Evolutionary conservation across 2,888 invertebrate genomes (phyloP).

Genomic region (Seira musarum): DNA sequence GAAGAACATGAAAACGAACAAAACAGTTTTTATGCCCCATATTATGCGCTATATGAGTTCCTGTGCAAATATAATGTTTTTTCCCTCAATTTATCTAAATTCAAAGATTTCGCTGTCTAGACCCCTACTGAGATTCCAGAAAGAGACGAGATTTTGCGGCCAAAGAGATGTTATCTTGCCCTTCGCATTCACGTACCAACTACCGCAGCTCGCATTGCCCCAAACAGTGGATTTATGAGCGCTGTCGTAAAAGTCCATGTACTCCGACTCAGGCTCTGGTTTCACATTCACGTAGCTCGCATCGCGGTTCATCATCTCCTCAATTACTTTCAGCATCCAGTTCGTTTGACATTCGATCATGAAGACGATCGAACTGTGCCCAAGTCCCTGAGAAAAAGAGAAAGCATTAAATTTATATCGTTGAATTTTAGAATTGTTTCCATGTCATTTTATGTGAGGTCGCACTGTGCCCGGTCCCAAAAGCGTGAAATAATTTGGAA

Average conservation of each 20-base stretch:
- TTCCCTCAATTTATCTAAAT: conserved; percentile 34
- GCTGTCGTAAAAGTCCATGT: conserved; percentile 37
- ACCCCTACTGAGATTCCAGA: conserved; percentile 42
- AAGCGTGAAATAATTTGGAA: conserved; percentile 62
- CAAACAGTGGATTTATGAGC: conserved; percentile 48
- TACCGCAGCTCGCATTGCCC: conserved; percentile 48
- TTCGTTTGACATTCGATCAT: conserved; percentile 60
- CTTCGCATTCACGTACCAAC: conserved; percentile 53
- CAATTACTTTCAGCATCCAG: conserved; percentile 42
- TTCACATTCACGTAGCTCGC: conserved; percentile 32
- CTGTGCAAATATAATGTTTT: too few relatives aligned
- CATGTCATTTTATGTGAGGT: not conserved
- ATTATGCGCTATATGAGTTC: too few relatives aligned
- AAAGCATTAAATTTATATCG: not conserved
- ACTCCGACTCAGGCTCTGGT: conserved; percentile 29
- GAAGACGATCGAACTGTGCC: conserved; percentile 53
- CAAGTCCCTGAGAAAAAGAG: conserved; percentile 36
- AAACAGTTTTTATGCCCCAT: too few relatives aligned
- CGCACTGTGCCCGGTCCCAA: conserved; percentile 60
- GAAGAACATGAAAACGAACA: too few relatives aligned
- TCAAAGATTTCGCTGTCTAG: conserved; percentile 28
- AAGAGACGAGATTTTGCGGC: conserved; percentile 41
- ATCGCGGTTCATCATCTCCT: conserved; percentile 39
- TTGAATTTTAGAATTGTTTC: not conserved
- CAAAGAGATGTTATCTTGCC: conserved; percentile 48